phyloP scores from a whole-genome alignment of 2,888 invertebrate species.

The Punctoribates punctum region DNA sequence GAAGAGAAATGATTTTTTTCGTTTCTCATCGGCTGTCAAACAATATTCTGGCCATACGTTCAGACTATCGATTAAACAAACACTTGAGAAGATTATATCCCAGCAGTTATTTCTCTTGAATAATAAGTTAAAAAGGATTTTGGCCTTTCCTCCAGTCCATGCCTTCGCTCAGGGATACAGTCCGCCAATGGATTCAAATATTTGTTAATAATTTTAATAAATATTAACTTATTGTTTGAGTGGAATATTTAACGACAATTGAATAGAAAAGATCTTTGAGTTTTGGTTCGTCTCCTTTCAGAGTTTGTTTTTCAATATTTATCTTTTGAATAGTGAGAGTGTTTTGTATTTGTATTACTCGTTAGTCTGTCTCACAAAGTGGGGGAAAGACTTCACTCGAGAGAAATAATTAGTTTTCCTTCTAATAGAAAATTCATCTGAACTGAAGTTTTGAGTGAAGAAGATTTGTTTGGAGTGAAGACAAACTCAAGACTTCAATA shows the following conservation, averaged over 20 bases:
- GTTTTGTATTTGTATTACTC: not conserved
- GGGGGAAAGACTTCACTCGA: not conserved
- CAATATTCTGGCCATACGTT: slow-evolving; percentile 8
- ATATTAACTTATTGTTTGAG: slow-evolving; percentile 21
- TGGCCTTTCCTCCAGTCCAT: not conserved
- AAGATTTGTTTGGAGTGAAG: slow-evolving; percentile 24
- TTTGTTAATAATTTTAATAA: slow-evolving; percentile 19
- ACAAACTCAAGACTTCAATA: slow-evolving; percentile 10
- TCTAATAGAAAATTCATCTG: slow-evolving; percentile 16
- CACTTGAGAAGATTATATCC: not conserved
- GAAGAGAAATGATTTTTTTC: not conserved
- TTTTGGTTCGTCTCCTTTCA: not conserved
- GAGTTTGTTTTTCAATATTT: slow-evolving; percentile 19
- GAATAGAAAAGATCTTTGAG: not conserved
- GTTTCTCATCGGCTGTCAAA: slow-evolving; percentile 10
- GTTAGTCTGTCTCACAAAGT: not conserved
- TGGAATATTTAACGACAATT: slow-evolving; percentile 6
- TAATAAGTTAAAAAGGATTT: too few species aligned
- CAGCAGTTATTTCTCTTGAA: not conserved
- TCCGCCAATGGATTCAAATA: not conserved
- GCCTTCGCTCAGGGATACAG: not conserved
- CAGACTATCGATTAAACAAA: slow-evolving; percentile 11
- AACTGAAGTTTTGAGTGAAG: slow-evolving; percentile 13
- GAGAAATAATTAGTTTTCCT: slow-evolving; percentile 31
- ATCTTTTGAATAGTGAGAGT: slow-evolving; percentile 4